These are phyloP conservation scores for Polymixis lichenea DNA, from an alignment of 2,888 invertebrate species.

Conservation along the genomic window DNA sequence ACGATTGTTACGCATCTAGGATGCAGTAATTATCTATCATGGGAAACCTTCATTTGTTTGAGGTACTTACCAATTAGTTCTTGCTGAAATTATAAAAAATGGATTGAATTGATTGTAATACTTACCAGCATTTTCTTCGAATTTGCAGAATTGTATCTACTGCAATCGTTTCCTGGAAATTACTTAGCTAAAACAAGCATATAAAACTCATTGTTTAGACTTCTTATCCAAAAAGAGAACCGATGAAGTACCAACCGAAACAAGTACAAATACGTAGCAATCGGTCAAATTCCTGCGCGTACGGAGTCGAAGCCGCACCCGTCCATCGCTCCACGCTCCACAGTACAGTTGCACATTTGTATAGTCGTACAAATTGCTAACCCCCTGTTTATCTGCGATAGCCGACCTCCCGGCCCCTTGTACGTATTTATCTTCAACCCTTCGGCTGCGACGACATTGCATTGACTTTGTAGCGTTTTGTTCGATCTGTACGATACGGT, in stretches of 20 bases:
- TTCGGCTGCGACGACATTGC: conserved; percentile 80
- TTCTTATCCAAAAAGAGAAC: conserved; percentile 7
- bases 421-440: conserved; percentile 88
- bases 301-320: conserved; percentile 61
- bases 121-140: neutral
- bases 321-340: conserved; percentile 48
- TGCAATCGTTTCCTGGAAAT: neutral
- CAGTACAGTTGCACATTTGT: conserved; percentile 81
- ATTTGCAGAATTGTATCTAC: neutral
- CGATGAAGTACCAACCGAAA: conserved; percentile 47
- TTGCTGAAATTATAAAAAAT: neutral
- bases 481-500: conserved; percentile 74
- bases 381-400: conserved; percentile 86
- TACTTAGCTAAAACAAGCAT: neutral
- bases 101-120: neutral
- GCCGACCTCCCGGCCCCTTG: conserved; percentile 80
- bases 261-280: conserved; percentile 59
- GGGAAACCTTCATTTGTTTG: neutral
- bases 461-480: conserved; percentile 86
- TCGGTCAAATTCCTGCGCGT: conserved; percentile 64
- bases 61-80: neutral
- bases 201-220: neutral
- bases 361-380: conserved; percentile 88
- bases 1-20: too few relatives aligned
- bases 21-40: neutral